Evolutionary conservation across 2,888 invertebrate species (phyloP), one percentile per base, ranked within the genome.

Genomic region (Machimus rusticus): DNA sequence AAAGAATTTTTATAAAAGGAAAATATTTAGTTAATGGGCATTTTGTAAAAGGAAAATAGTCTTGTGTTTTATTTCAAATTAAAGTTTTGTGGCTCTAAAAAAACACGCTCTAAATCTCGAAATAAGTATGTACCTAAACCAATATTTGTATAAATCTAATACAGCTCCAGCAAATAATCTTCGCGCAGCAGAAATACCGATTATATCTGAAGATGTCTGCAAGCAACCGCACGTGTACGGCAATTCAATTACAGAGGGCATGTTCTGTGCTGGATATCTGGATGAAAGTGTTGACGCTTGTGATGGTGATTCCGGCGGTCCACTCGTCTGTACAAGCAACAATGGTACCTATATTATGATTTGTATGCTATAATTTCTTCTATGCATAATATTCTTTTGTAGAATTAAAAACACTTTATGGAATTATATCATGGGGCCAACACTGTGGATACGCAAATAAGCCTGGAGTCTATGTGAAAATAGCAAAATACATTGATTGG

Each of bases 251-350:
- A 95, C 95, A 0, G 93, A 94, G 5, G 95, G 96, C 16, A 97
- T 97, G 96, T 94, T 97, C 89, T 97, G 97, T 92, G 97, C 97
- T 31, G 97, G 97, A 2, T 95, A 94, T 90, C 93, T 96, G 88
- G 94, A 95, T 89, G 97, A 96, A 87, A 96, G 96, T 46, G 94
- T 95, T 0, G 97, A 97, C 91, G 95, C 96, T 12, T 97, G 97
- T 90, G 96, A 96, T 90, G 97, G 97, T 1, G 97, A 97, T 91
- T 96, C 96, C 55, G 97, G 97, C 34, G 97, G 97, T n/a, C 97
- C 97, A 8, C 93, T 97, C 31, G 95, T 96, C 77, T 97, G 97
- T 91, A 92, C 94, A 88, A 93, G 43, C 43, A 46, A 94, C 89
- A 93, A 94, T 89, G 95, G 95, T 95, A 90, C 51, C 31, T 23